phyloP scores from a whole-genome alignment of 2,888 invertebrate genomes.

The Homarus gammarus region DNA sequence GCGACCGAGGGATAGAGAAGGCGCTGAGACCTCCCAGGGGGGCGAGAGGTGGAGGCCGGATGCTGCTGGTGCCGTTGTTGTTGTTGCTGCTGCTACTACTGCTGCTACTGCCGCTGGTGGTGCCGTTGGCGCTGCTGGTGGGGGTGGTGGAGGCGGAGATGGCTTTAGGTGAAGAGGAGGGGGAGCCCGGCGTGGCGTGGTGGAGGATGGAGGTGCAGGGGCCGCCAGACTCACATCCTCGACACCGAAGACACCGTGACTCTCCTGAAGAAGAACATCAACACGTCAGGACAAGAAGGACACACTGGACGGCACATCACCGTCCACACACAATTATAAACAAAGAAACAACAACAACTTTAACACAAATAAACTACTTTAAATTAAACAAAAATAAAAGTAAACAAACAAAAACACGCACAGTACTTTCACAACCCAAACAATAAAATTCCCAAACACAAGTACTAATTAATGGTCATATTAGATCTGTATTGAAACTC shows the following conservation, averaged over 20 bases:
- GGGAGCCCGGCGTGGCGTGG: constrained; percentile 47
- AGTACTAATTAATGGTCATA: too few species aligned
- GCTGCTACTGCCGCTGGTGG: constrained; percentile 1
- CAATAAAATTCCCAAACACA: too few species aligned
- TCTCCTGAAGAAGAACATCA: constrained; percentile 32
- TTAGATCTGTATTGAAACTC: too few species aligned
- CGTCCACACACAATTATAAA: neutral
- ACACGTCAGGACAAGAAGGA: neutral
- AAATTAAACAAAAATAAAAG: too few species aligned
- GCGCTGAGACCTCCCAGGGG: constrained; percentile 68
- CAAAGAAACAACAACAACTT: neutral
- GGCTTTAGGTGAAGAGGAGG: constrained; percentile 46
- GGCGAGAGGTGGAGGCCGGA: constrained; percentile 50
- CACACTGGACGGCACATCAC: neutral
- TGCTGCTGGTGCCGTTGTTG: constrained; percentile 13
- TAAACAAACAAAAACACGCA: too few species aligned
- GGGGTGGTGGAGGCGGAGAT: constrained; percentile 52
- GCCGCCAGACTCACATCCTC: constrained; percentile 73
- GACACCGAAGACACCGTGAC: constrained; percentile 69
- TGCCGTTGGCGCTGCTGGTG: constrained; percentile 42
- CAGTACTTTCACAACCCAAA: too few species aligned
- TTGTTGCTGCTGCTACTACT: constrained; percentile 20
- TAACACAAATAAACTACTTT: neutral
- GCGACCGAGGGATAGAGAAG: constrained; percentile 69
- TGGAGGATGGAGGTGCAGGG: constrained; percentile 44